Base-by-base conservation (phyloP, 2,888 invertebrate genomes). In the Caenorhabditis sinica region DNA sequence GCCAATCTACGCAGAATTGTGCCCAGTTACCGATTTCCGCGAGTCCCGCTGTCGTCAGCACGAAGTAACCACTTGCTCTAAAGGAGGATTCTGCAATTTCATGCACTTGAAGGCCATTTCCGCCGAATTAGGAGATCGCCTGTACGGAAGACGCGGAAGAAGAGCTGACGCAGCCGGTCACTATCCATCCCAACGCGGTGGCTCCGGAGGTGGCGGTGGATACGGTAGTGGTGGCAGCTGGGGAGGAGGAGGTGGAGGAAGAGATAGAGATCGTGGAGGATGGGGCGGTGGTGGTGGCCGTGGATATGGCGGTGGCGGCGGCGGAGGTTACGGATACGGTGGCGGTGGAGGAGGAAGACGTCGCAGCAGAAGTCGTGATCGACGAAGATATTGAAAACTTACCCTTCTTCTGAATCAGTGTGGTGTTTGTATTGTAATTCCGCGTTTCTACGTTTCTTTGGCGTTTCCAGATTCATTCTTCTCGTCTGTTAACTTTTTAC, bases 11-110 rank as follows among this genome's bases (percentile, higher is more conserved):
- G 97, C 98, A 0, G 99, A 99, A 94, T 94, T 99, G 71, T 98
- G 98, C 9, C 99, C 99, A 0, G 99, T 99, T 0, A 99, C 99
- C 74, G 99, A 99, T 94, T 99, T 99, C 93, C 95, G 98, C 91
- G 99, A 99, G 94, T 98, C 98, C 0, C 98, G 99, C 93, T 99
- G 99, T 93, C 95, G 99, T 49, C 99, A 99, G 94, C 99, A 99
- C 93, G 98, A 99, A 94, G 97, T 88, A 9, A 86, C 89, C 4
- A 87, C 88, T 94, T 99, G 99, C 93, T 98, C 97, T 0, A 95
- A 98, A 77, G 97, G 97, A 91, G 99, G 98, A 49, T 99, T 99
- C 94, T 99, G 99, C 94, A 99, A 99, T 94, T 99, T 99, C 94
- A 99, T 99, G 99, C 99, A 99, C 93, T 94, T 99, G 93, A 99